These are phyloP conservation scores for Drosophila rhopaloa DNA, from an alignment of 1,140 invertebrate species.

Conservation along the genomic window DNA sequence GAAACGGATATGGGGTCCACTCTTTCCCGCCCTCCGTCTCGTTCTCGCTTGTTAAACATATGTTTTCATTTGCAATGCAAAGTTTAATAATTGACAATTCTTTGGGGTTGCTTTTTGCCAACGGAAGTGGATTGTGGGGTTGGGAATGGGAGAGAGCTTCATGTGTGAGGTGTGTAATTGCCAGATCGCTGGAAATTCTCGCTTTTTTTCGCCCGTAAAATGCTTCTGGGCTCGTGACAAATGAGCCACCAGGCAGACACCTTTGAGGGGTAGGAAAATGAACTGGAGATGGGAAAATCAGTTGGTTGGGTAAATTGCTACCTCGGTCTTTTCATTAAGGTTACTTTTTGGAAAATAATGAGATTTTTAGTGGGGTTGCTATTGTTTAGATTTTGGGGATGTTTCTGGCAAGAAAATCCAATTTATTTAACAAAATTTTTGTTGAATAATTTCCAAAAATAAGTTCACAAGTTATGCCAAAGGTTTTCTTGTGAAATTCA, in stretches of 20 bases:
- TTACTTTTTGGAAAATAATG: slow-evolving; percentile 43
- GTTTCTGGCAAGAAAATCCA: slow-evolving; percentile 7
- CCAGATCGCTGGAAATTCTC: slow-evolving; percentile 55
- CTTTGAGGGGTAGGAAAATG: slow-evolving; percentile 19
- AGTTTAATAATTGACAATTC: slow-evolving; percentile 80
- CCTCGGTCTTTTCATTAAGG: slow-evolving; percentile 35
- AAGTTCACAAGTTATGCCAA: not conserved
- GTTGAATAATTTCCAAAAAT: not conserved
- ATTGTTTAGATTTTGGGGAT: slow-evolving; percentile 17
- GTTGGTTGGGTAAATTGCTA: slow-evolving; percentile 13
- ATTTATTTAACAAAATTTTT: not conserved
- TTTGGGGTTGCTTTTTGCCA: slow-evolving; percentile 50
- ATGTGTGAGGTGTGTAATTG: slow-evolving; percentile 66
- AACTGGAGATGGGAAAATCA: not conserved
- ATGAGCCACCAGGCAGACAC: slow-evolving; percentile 54
- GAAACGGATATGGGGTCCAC: slow-evolving; percentile 74
- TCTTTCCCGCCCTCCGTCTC: slow-evolving; percentile 9
- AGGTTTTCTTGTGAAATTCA: not conserved
- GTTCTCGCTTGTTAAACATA: slow-evolving; percentile 72
- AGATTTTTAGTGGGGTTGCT: slow-evolving; percentile 41
- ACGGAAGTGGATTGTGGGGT: slow-evolving; percentile 8
- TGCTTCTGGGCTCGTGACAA: slow-evolving; percentile 60
- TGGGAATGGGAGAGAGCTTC: not conserved
- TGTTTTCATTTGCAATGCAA: slow-evolving; percentile 83
- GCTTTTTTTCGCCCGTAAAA: slow-evolving; percentile 47